Evolutionary conservation across 2,888 invertebrate species (phyloP).

Genomic region (Diaphora mendica): DNA sequence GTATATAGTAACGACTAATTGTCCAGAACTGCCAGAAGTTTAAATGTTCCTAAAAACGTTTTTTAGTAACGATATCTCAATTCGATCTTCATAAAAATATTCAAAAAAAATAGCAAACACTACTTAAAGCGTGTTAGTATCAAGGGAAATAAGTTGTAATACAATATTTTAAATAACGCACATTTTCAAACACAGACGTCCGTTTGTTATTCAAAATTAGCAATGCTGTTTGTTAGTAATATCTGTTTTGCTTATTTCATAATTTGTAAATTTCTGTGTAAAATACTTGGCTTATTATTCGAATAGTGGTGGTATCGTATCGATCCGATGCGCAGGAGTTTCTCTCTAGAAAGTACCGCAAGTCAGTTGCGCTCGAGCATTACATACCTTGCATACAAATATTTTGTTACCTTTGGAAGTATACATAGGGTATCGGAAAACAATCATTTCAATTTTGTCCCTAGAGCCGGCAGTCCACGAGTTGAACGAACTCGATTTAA

Average conservation of each 20-base stretch:
- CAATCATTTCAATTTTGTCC: conserved; percentile 79
- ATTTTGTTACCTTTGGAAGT: conserved; percentile 69
- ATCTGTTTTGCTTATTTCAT: conserved; percentile 34
- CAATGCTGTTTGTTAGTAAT: neutral
- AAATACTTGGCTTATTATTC: conserved; percentile 39
- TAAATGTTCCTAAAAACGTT: neutral
- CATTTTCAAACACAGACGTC: neutral
- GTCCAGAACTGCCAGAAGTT: too few relatives aligned
- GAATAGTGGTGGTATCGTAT: conserved; percentile 64
- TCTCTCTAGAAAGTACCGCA: conserved; percentile 86
- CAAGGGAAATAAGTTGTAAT: neutral
- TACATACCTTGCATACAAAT: conserved; percentile 83
- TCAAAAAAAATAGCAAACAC: neutral
- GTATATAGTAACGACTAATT: neutral
- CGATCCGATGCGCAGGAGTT: conserved; percentile 76
- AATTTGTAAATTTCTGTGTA: conserved; percentile 42
- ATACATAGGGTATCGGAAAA: conserved; percentile 70
- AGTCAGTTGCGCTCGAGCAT: conserved; percentile 74
- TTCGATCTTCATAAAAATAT: neutral
- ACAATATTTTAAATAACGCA: neutral
- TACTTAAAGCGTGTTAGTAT: neutral
- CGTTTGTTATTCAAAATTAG: neutral
- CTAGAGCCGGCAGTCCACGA: conserved; percentile 71
- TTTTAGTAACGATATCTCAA: neutral
- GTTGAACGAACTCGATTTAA: conserved; percentile 57